Evolutionary conservation across 2,113 vertebrate genomes (phyloP).

Genomic region (Pangasianodon hypophthalmus): DNA sequence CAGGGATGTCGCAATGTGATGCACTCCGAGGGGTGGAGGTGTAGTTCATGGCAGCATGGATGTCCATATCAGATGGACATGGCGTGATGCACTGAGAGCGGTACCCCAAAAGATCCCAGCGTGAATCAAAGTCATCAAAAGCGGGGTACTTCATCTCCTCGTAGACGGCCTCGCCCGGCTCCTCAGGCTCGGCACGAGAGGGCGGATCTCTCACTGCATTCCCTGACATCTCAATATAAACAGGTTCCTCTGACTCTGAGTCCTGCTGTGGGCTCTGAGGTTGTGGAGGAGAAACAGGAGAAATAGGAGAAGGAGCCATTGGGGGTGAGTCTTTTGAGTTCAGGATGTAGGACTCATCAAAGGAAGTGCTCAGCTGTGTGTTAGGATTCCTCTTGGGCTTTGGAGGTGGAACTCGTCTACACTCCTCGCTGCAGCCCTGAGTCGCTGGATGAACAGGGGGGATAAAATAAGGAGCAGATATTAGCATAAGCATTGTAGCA

Average conservation of each 20-base stretch:
- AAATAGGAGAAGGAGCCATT: conserved; percentile 73
- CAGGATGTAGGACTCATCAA: conserved; percentile 92
- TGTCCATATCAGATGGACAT: conserved; percentile 87
- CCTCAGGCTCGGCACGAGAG: conserved; percentile 75
- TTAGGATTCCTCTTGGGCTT: conserved; percentile 97
- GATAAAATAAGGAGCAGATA: neutral
- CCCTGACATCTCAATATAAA: conserved; percentile 99
- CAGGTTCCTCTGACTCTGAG: conserved; percentile 90
- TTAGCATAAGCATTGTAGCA: conserved; percentile 10
- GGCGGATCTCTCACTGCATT: conserved; percentile 78
- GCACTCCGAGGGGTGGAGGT: conserved; percentile 83
- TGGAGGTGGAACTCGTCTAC: conserved; percentile 93
- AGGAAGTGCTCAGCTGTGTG: conserved; percentile 95
- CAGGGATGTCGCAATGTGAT: conserved; percentile 92
- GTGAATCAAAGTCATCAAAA: conserved; percentile 52
- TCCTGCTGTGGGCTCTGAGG: conserved; percentile 75
- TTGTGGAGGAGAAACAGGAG: conserved; percentile 80
- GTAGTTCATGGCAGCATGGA: conserved; percentile 75
- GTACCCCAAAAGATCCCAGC: conserved; percentile 82
- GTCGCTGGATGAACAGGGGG: conserved; percentile 66
- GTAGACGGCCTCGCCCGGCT: conserved; percentile 93
- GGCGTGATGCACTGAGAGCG: conserved; percentile 92
- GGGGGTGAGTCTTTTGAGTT: conserved; percentile 76
- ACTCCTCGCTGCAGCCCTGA: conserved; percentile 94
- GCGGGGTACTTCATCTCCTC: conserved; percentile 92